Percentiles rank a stretch among this genome's conserved stretches.
Conservation (phyloP, 2,888 invertebrate species). For the Metallyticus violacea region DNA sequence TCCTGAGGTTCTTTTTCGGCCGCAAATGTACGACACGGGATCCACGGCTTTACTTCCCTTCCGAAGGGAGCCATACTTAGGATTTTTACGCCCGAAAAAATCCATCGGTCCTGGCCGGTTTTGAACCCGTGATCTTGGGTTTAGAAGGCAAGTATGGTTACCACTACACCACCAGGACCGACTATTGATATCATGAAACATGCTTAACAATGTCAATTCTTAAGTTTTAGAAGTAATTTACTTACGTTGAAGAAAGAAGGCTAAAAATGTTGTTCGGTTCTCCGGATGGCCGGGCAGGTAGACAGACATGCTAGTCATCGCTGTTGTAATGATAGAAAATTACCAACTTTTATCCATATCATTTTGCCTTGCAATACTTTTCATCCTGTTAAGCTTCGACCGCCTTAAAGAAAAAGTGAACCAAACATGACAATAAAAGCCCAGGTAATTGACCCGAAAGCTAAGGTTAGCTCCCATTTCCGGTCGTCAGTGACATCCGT, state of each 20-base stretch:
- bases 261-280: not conserved
- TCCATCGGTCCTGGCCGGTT: no score
- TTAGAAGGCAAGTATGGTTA: no score
- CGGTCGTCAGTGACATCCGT: not conserved
- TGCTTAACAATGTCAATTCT: no score
- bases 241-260: not conserved
- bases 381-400: not conserved
- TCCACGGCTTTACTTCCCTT: no score
- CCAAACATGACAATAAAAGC: not conserved
- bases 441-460: slow-evolving; percentile 5
- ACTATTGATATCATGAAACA: no score
- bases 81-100: no score
- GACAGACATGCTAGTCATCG: not conserved
- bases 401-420: not conserved
- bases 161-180: no score
- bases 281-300: not conserved
- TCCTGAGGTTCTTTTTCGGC: no score
- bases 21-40: no score
- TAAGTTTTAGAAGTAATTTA: no score
- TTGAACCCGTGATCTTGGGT: no score
- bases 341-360: not conserved
- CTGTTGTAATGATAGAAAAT: slow-evolving; percentile 7
- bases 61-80: no score
- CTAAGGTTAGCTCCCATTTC: not conserved
- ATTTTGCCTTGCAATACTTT: not conserved